Percentiles rank a stretch among this genome's conserved stretches.
These are phyloP conservation scores for Oscheius sp. DNA, from an alignment of 2,888 invertebrate species.

Conservation along the genomic window DNA sequence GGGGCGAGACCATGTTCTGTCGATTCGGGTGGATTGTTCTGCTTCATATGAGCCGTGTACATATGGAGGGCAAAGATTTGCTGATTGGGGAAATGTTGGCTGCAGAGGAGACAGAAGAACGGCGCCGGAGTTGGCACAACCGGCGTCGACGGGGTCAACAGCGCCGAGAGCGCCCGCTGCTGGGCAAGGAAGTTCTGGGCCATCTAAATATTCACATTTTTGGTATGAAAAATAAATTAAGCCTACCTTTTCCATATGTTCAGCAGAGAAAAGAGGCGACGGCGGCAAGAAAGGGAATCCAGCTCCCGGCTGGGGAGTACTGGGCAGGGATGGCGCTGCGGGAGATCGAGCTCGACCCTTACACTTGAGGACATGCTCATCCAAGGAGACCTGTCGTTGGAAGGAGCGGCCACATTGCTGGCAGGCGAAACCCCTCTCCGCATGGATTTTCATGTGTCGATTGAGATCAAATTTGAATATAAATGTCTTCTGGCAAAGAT, in stretches of 20 bases:
- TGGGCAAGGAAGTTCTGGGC: constrained; percentile 49
- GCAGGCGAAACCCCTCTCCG: constrained; percentile 69
- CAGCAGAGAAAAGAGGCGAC: constrained; percentile 37
- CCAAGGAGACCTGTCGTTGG: constrained; percentile 62
- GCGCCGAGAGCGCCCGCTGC: constrained; percentile 38
- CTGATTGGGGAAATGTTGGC: constrained; percentile 45
- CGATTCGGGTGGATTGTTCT: neutral
- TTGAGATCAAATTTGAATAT: constrained; percentile 73
- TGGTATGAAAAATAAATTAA: neutral
- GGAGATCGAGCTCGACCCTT: constrained; percentile 49
- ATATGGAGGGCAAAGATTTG: constrained; percentile 51
- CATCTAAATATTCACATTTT: constrained; percentile 29
- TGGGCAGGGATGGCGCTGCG: neutral
- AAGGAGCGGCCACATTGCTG: constrained; percentile 67
- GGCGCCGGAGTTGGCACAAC: constrained; percentile 29
- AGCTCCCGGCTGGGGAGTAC: constrained; percentile 6
- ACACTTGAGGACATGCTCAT: constrained; percentile 67
- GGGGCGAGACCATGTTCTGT: constrained; percentile 15
- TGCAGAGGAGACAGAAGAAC: constrained; percentile 57
- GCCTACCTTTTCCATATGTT: constrained; percentile 51
- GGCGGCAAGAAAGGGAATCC: constrained; percentile 9
- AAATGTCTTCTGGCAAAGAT: constrained; percentile 72
- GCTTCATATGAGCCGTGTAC: constrained; percentile 42
- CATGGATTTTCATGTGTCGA: constrained; percentile 73
- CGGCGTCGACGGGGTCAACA: constrained; percentile 15